These are phyloP conservation scores for Polyommatus icarus DNA, from an alignment of 2,888 invertebrate genomes.

Conservation along the genomic window DNA sequence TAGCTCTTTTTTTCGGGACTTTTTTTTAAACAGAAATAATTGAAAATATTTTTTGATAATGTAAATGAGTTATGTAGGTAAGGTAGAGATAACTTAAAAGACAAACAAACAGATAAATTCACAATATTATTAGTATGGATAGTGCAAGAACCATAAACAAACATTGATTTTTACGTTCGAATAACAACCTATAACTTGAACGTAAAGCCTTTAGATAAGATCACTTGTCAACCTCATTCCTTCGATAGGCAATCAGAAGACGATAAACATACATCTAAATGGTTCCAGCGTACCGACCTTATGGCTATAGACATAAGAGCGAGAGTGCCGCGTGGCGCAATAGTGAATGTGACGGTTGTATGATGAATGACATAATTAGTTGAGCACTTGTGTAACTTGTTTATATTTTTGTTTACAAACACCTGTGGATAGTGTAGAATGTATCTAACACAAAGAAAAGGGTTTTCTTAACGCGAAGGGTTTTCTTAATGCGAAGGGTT, in stretches of 20 bases:
- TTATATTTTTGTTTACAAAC: conserved; percentile 12
- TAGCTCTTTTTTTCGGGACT: no score
- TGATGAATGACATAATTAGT: conserved; percentile 15
- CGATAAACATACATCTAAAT: conserved; percentile 9
- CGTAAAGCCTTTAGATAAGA: conserved; percentile 18
- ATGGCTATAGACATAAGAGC: neutral
- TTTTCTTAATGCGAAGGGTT: no score
- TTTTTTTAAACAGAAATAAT: no score
- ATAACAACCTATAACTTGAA: neutral
- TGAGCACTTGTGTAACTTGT: conserved; percentile 23
- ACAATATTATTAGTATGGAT: neutral
- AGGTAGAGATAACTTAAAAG: no score
- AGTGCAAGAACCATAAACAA: neutral
- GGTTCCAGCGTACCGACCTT: neutral
- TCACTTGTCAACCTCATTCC: conserved; percentile 16
- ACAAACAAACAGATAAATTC: no score
- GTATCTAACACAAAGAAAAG: no score
- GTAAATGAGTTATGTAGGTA: no score
- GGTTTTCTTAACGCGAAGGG: no score
- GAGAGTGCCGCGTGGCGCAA: neutral
- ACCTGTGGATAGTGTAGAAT: neutral
- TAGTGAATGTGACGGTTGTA: conserved; percentile 13
- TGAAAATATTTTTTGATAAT: no score
- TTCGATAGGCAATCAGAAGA: conserved; percentile 22
- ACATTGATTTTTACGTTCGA: neutral